A percentile compares a stretch with the other conserved stretches of the same genome.
These are phyloP conservation scores for Aleadryas rufinucha DNA, from an alignment of 2,113 vertebrate genomes.

Conservation along the genomic window DNA sequence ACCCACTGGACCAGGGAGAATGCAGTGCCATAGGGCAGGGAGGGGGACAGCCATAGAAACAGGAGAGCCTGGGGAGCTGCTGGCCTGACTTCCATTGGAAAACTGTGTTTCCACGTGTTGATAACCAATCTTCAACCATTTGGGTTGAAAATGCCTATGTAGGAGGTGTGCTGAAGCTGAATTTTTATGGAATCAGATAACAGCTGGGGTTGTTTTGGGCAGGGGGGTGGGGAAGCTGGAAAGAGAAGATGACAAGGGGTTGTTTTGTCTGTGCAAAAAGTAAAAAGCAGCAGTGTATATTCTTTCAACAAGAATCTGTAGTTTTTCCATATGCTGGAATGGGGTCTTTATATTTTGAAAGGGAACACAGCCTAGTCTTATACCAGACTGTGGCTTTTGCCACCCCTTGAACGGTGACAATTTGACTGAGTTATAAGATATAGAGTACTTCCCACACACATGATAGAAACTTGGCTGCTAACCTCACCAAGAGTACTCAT, in stretches of 20 bases:
- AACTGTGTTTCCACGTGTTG: neutral
- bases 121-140: neutral
- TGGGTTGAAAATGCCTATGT: neutral
- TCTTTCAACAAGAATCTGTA: neutral
- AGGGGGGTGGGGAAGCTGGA: neutral
- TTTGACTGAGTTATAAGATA: constrained; percentile 10
- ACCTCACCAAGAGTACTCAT: neutral
- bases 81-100: neutral
- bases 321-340: neutral
- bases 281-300: neutral
- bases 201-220: neutral
- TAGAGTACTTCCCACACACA: constrained; percentile 19
- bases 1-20: neutral
- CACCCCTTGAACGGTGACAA: neutral
- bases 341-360: constrained; percentile 7
- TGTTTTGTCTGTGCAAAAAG: constrained; percentile 1
- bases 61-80: neutral
- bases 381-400: constrained; percentile 37
- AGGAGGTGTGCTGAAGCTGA: neutral
- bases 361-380: neutral
- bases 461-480: constrained; percentile 49
- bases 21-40: neutral
- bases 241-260: neutral
- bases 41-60: neutral
- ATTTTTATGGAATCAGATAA: neutral